Evolutionary conservation across 2,113 vertebrate genomes (phyloP).

Genomic region (Capreolus pygargus): DNA sequence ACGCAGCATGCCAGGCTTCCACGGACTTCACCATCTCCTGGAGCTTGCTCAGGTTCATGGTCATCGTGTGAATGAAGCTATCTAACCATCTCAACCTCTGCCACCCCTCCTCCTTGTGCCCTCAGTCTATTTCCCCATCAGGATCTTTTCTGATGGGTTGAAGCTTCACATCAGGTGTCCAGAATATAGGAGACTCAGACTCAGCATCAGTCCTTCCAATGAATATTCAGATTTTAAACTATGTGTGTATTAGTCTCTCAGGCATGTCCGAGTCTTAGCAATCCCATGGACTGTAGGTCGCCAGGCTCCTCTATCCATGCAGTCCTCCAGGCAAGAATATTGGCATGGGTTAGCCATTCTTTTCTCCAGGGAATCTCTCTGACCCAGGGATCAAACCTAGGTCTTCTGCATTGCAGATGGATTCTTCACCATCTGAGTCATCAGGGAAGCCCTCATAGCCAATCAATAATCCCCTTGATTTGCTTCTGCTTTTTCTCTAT

Average conservation of each 20-base stretch:
- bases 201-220: neutral
- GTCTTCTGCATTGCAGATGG: neutral
- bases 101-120: neutral
- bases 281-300: neutral
- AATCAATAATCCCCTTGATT: neutral
- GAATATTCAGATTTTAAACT: neutral
- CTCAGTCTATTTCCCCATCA: neutral
- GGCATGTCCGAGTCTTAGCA: neutral
- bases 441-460: neutral
- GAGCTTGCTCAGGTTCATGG: neutral
- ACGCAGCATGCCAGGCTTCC: neutral
- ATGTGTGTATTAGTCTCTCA: neutral
- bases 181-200: neutral
- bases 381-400: neutral
- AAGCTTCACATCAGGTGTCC: neutral
- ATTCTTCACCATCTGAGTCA: neutral
- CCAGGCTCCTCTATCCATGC: neutral
- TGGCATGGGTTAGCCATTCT: neutral
- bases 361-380: neutral
- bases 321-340: neutral
- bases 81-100: neutral
- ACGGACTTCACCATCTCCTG: neutral
- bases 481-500: neutral
- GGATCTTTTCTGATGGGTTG: neutral
- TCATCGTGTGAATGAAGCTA: neutral